Evolutionary conservation across 2,113 vertebrate genomes (phyloP), one percentile per base, ranked within the genome.

Genomic region (Tenebrosternarchus preto): DNA sequence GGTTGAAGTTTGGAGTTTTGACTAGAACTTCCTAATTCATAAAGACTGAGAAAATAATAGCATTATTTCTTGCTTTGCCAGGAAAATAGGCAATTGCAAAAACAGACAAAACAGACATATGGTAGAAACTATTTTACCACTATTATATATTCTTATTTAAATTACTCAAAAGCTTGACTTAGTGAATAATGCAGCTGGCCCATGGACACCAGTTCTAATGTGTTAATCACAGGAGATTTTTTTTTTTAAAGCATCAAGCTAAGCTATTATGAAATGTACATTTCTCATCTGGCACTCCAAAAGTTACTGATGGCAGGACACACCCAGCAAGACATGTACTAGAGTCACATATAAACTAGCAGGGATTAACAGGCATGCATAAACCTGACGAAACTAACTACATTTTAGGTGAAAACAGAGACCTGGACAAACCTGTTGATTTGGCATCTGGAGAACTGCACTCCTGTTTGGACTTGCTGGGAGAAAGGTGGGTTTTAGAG

Each of bases 381-480:
- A 64, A 64, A 64, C 61, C 1, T 63, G 60, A 63, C 5, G 22
- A 11, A 25, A 11, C 1, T 11, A 64, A 64, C 17, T 17, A 64
- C 61, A 64, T 25, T 64, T 17, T 16, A 36, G 4, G 11, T 5
- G 17, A 16, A 11, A 73, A 20, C 6, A 74, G 20, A 46, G 57
- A 29, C 15, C 22, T 75, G 24, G 36, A 63, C 33, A 68, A 59
- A 84, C 82, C 74, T 84, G 69, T 59, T 77, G 66, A 1, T 36
- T 25, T 22, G n/a, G 4, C 8, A 9, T 12, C 4, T 61, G 77
- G 22, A 33, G 24, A 22, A 2, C 24, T 50, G 61, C 46, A 22
- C 2, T 68, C 82, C 76, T 86, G 80, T 83, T 82, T 72, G 3
- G 80, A 68, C 83, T 83, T 90, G 80, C 50, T 80, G 46, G 80